A percentile compares a stretch with the other conserved stretches of the same genome.
Evolutionary conservation across 37 sponge, comb jelly and placozoan genomes (phyloP).

Genomic region (Axinella damicornis): DNA sequence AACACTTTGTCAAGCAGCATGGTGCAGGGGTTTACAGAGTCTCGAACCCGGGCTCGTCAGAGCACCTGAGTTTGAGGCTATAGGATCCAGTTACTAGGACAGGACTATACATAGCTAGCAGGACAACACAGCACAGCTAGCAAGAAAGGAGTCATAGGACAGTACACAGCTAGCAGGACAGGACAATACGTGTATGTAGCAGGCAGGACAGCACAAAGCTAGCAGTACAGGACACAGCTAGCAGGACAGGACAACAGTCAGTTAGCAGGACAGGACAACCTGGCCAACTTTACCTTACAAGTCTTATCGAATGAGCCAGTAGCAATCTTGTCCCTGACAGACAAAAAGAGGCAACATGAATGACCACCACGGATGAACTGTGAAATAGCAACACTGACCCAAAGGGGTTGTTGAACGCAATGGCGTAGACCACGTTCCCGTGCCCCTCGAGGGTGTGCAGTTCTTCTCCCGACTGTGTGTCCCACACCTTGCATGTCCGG

Average conservation of each 20-base stretch:
- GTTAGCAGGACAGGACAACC: not conserved
- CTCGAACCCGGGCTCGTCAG: no score
- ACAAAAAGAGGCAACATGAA: not conserved
- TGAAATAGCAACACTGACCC: constrained; percentile 80
- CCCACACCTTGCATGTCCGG: constrained; percentile 98
- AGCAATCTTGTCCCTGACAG: constrained; percentile 91
- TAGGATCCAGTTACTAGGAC: no score
- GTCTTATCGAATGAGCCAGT: constrained; percentile 99
- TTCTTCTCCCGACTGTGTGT: constrained; percentile 88
- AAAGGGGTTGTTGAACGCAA: constrained; percentile 99
- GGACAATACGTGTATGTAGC: no score
- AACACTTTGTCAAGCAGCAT: no score
- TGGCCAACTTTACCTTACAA: constrained; percentile 64
- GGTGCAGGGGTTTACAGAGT: no score
- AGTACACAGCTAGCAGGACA: no score
- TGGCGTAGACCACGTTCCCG: constrained; percentile 96
- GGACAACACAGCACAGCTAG: no score
- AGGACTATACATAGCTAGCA: no score
- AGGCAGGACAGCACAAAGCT: no score
- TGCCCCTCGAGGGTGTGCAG: constrained; percentile 96
- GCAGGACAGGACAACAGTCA: not conserved
- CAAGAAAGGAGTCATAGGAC: no score
- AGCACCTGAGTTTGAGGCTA: no score
- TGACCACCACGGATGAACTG: not conserved
- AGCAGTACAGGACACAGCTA: no score